Percentiles rank a stretch among this genome's conserved stretches.
These are phyloP conservation scores for Alauda arvensis DNA, from an alignment of 2,797 vertebrate species.

Conservation along the genomic window DNA sequence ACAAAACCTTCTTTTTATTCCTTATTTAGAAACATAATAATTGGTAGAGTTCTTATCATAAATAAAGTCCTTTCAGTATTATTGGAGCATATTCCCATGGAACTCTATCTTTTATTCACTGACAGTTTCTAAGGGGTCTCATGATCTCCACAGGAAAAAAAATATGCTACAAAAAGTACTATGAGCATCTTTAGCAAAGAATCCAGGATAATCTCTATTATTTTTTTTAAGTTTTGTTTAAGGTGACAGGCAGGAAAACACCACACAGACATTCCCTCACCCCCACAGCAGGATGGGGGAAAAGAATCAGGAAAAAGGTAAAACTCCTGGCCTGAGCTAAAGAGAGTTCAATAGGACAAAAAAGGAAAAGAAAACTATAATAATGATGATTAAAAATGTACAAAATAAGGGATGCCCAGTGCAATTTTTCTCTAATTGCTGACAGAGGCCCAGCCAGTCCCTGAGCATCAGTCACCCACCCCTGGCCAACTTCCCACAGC, in stretches of 20 bases:
- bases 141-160: not conserved
- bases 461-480: not conserved
- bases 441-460: not conserved
- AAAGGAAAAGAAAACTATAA: not conserved
- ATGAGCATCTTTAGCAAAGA: not conserved
- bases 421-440: not conserved
- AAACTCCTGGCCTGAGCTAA: not conserved
- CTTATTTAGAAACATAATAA: constrained; percentile 1
- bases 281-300: rapidly evolving
- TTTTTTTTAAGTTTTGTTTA: not conserved
- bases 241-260: not conserved
- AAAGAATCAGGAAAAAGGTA: not conserved
- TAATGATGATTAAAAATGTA: not conserved
- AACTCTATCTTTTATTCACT: not conserved
- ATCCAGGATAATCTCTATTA: not conserved
- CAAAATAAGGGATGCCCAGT: not conserved
- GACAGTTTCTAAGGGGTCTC: not conserved
- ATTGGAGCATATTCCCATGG: not conserved
- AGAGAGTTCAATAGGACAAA: not conserved
- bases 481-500: not conserved
- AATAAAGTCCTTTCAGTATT: not conserved
- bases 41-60: not conserved
- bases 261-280: not conserved
- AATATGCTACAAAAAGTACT: not conserved
- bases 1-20: not conserved